These are phyloP conservation scores for Pluvialis apricaria DNA, from an alignment of 2,113 vertebrate genomes.

Conservation along the genomic window DNA sequence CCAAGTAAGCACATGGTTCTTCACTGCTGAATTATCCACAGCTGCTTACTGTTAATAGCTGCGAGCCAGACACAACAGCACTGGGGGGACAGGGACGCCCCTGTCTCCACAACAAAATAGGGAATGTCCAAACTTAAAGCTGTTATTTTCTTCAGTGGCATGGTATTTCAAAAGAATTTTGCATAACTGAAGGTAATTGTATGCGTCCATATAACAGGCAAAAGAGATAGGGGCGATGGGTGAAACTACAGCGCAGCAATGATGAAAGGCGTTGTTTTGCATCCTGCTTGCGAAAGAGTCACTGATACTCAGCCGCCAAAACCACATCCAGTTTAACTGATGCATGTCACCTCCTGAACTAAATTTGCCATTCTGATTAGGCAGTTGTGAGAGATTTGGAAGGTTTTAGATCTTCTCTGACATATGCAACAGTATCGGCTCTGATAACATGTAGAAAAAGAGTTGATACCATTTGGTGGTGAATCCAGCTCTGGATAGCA, in stretches of 20 bases:
- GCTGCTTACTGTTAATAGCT: slow-evolving; percentile 25
- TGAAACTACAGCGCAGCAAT: background rate
- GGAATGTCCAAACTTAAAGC: background rate
- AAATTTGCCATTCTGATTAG: background rate
- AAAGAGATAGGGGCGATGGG: background rate
- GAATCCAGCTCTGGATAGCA: background rate
- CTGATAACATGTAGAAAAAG: accelerated
- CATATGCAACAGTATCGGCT: background rate
- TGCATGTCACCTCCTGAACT: background rate
- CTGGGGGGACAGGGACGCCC: background rate
- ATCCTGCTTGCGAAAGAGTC: background rate
- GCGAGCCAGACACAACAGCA: background rate
- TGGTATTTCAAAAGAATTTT: background rate
- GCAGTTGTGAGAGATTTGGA: background rate
- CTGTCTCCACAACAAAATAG: background rate
- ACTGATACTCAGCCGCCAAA: background rate
- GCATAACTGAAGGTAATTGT: background rate
- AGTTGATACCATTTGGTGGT: background rate
- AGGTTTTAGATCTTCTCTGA: background rate
- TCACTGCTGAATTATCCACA: slow-evolving; percentile 21
- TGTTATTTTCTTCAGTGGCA: background rate
- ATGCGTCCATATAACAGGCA: background rate
- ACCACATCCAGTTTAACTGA: background rate
- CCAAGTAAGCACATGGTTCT: background rate
- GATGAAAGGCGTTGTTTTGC: background rate